Evolutionary conservation across 2,797 vertebrate species (phyloP).

Genomic region (Spatula clypeata): DNA sequence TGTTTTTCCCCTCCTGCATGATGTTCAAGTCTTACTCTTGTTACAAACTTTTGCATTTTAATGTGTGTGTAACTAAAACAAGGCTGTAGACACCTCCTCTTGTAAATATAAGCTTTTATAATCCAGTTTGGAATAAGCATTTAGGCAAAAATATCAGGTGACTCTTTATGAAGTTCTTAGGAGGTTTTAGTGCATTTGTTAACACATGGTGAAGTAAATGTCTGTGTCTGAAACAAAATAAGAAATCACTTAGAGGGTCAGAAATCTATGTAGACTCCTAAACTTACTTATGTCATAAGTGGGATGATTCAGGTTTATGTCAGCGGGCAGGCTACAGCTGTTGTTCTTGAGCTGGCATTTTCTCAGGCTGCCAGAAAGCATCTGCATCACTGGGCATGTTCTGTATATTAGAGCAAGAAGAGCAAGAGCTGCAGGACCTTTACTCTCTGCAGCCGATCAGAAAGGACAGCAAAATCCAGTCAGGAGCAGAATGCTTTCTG

Average conservation of each 20-base stretch:
- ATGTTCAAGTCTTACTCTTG: not conserved
- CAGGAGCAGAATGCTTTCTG: conserved; percentile 67
- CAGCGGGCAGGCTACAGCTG: conserved; percentile 82
- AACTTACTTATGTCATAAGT: conserved; percentile 74
- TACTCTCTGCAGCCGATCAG: conserved; percentile 70
- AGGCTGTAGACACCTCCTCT: not conserved
- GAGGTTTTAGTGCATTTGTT: not conserved
- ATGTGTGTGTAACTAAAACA: not conserved
- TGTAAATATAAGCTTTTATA: not conserved
- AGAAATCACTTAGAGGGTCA: conserved; percentile 25
- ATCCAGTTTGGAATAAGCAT: not conserved
- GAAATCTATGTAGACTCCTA: conserved; percentile 23
- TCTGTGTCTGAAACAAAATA: conserved; percentile 2
- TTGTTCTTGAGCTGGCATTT: conserved; percentile 82
- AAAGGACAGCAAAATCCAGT: conserved; percentile 74
- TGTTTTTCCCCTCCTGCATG: not conserved
- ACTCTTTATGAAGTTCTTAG: not conserved
- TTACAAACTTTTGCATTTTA: not conserved
- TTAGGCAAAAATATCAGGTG: not conserved
- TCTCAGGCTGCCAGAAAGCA: conserved; percentile 84
- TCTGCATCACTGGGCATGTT: conserved; percentile 80
- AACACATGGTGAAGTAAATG: not conserved
- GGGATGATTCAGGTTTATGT: conserved; percentile 80
- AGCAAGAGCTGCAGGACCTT: conserved; percentile 83
- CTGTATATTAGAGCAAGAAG: conserved; percentile 32